Base-by-base conservation (phyloP, 2,888 invertebrate genomes). In the Machimus atricapillus region DNA sequence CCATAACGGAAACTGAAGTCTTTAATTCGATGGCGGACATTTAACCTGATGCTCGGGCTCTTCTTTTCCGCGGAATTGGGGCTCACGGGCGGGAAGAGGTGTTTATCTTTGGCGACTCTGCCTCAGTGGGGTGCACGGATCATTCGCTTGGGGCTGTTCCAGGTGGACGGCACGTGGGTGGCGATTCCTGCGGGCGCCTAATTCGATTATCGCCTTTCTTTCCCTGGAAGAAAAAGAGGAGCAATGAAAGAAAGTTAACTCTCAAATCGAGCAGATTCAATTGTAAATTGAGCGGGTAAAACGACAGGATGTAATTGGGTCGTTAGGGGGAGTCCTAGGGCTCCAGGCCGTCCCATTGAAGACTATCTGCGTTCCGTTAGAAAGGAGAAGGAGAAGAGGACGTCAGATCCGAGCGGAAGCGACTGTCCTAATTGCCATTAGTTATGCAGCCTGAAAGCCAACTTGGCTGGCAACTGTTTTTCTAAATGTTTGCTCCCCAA, bases 1-100 rank as follows among this genome's bases (percentile, higher is more conserved):
- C 90, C 89, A 90, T 89, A 87, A 90, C 90, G 88, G 89, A 88
- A 86, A 89, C 89, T 88, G 89, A 86, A 86, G 89, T 88, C 86
- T 89, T 89, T 88, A 89, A 89, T 89, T 89, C 89, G 52, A 89
- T 87, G 86, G 89, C 89, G 87, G 89, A 89, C 89, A 89, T 89
- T 89, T 89, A 89, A 89, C 88, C 87, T 86, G 85, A 87, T 87
- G 86, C 85, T 88, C 83, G 87, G 85, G 87, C 31, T 37, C 12
- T 46, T 74, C 40, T 82, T 12, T 37, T 78, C 19, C 27, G 9
- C 27, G 12, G 27, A 27, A 66, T 12, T 66, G 34, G 27, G 16
- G 12, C 27, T 16, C 52, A 31, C 16, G 52, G 79, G 23, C n/a
- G 5, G 37, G 46, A 46, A 23, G 27, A 19, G 56, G 56, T 58